Conservation (phyloP, 2,888 invertebrate species). For the Trisateles emortualis region DNA sequence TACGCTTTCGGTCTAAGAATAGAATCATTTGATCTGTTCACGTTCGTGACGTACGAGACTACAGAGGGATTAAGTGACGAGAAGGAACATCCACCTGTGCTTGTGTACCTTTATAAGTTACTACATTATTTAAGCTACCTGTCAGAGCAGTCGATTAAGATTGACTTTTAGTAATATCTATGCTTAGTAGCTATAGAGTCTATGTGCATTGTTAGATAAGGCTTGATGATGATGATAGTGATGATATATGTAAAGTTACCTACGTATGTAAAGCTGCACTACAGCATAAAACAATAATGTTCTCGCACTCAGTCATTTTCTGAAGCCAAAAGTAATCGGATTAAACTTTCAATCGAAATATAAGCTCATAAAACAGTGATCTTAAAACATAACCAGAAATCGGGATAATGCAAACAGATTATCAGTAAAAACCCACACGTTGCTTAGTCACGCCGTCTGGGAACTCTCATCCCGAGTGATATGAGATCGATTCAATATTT, state of each 20-base stretch:
- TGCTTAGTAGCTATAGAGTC: too few species aligned
- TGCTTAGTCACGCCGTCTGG: conserved; percentile 57
- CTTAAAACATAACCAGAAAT: conserved; percentile 10
- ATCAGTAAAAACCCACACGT: conserved; percentile 34
- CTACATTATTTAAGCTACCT: neutral
- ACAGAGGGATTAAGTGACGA: conserved; percentile 9
- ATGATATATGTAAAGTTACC: neutral
- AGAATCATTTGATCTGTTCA: conserved; percentile 9
- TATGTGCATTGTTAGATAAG: too few species aligned
- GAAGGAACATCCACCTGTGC: conserved; percentile 9
- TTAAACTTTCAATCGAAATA: conserved; percentile 4
- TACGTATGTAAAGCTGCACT: too few species aligned
- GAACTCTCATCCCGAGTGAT: conserved; percentile 51
- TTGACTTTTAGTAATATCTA: too few species aligned
- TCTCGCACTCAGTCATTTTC: conserved; percentile 4
- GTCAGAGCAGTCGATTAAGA: neutral
- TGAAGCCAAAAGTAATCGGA: conserved; percentile 12
- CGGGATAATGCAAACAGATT: conserved; percentile 9
- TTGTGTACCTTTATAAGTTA: neutral
- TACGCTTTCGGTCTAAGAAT: neutral
- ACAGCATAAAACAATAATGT: neutral
- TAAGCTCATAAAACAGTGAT: conserved; percentile 1
- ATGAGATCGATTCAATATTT: conserved; percentile 57
- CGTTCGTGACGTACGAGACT: conserved; percentile 5
- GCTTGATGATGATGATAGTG: too few species aligned